phyloP scores from a whole-genome alignment of 2,888 invertebrate species.

The Aproaerema taeniolella region DNA sequence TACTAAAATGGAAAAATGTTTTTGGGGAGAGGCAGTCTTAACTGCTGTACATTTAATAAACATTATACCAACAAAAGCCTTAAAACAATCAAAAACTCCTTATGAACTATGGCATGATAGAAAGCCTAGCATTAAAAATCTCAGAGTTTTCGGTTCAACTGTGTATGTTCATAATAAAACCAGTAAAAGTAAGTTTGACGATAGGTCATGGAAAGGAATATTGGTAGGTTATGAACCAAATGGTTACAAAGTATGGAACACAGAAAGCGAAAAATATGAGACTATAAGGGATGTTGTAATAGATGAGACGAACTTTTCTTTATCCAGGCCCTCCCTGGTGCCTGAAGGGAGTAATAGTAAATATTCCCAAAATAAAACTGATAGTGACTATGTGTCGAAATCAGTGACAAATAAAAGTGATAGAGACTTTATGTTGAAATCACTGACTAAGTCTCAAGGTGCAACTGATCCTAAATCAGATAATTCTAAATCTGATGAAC shows the following conservation, averaged over 20 bases:
- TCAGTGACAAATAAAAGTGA: too few species aligned
- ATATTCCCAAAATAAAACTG: slow-evolving; percentile 17
- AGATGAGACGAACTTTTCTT: slow-evolving; percentile 32
- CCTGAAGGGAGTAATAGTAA: slow-evolving; percentile 7
- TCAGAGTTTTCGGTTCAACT: slow-evolving; percentile 37
- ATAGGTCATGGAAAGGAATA: slow-evolving; percentile 3
- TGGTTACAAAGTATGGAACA: slow-evolving; percentile 37
- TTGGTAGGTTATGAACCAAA: too few species aligned
- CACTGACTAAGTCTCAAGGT: too few species aligned
- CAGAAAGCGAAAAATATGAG: slow-evolving; percentile 28
- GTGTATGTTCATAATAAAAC: too few species aligned
- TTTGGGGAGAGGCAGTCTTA: slow-evolving; percentile 42
- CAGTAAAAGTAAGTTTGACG: slow-evolving; percentile 4
- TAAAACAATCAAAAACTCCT: slow-evolving; percentile 35
- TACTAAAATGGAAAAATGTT: slow-evolving; percentile 29
- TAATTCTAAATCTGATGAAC: too few species aligned
- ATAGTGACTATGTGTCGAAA: slow-evolving; percentile 12
- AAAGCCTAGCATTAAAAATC: slow-evolving; percentile 28
- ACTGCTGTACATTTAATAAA: slow-evolving; percentile 31
- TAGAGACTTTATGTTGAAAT: too few species aligned
- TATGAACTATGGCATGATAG: slow-evolving; percentile 40
- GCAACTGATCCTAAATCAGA: too few species aligned
- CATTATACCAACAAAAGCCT: slow-evolving; percentile 34
- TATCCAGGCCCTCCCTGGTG: slow-evolving; percentile 23
- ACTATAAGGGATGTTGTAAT: slow-evolving; percentile 36